These are phyloP conservation scores for Acanthisitta chloris DNA, from an alignment of 2,113 vertebrate species.

Conservation along the genomic window DNA sequence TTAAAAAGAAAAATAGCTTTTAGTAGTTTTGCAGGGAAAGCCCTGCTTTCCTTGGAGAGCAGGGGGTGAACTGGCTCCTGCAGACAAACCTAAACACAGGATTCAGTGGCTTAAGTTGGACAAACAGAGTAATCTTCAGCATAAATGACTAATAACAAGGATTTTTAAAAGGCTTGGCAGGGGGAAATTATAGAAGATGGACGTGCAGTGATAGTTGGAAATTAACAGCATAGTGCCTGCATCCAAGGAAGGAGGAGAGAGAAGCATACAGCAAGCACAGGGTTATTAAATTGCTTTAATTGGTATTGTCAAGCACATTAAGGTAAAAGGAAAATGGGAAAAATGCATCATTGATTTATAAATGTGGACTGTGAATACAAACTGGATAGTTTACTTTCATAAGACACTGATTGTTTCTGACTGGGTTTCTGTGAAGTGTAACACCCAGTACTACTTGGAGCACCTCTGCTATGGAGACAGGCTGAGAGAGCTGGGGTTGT, in stretches of 20 bases:
- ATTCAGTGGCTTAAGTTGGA: neutral
- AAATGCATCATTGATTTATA: neutral
- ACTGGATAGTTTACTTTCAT: neutral
- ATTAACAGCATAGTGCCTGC: neutral
- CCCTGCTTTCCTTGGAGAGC: neutral
- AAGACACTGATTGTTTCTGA: neutral
- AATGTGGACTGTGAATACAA: neutral
- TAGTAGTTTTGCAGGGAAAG: neutral
- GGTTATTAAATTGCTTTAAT: neutral
- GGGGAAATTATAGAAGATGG: neutral
- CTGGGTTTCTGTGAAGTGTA: neutral
- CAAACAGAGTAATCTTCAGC: neutral
- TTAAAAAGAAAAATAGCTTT: neutral
- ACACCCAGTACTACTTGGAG: neutral
- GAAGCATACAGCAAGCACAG: neutral
- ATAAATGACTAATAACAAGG: neutral
- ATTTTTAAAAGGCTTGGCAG: neutral
- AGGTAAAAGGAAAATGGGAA: neutral
- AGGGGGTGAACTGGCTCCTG: neutral
- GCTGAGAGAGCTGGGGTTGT: neutral
- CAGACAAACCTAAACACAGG: neutral
- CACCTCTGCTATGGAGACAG: neutral
- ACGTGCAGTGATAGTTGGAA: neutral
- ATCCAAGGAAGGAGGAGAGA: neutral
- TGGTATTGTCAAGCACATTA: neutral